Percentiles rank a stretch among this genome's conserved stretches.
Conservation (phyloP, 2,797 vertebrate genomes). For the Helarctos malayanus region DNA sequence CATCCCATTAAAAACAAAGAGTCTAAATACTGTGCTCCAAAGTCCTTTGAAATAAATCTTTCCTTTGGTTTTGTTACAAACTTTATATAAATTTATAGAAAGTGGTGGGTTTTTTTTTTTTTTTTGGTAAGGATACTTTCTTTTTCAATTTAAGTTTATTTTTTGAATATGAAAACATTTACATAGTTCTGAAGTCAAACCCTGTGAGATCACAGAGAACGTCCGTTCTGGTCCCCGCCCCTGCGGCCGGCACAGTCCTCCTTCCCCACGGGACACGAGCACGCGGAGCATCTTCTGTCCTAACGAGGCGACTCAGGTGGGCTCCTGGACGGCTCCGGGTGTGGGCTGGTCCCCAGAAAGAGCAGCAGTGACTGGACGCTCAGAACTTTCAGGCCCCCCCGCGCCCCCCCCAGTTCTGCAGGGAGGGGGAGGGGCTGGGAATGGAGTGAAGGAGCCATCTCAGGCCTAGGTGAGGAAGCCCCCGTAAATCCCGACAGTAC, state of each 20-base stretch:
- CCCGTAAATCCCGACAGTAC: accelerated
- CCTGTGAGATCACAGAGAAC: not conserved
- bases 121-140: not conserved
- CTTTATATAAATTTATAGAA: not conserved
- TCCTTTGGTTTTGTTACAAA: not conserved
- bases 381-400: accelerated
- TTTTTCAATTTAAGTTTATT: not conserved
- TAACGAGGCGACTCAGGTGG: not conserved
- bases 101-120: not conserved
- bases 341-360: not conserved
- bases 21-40: not conserved
- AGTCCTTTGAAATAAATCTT: not conserved
- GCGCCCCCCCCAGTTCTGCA: no score
- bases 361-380: not conserved
- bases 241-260: accelerated
- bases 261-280: not conserved
- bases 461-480: not conserved
- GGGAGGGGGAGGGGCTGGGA: not conserved
- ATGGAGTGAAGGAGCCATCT: accelerated
- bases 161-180: not conserved
- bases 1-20: no score
- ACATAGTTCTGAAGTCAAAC: not conserved
- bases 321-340: not conserved
- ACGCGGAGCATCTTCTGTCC: not conserved
- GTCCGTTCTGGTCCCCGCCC: accelerated